phyloP scores from a whole-genome alignment of 1,140 invertebrate genomes.

The Oreohelix idahoensis region DNA sequence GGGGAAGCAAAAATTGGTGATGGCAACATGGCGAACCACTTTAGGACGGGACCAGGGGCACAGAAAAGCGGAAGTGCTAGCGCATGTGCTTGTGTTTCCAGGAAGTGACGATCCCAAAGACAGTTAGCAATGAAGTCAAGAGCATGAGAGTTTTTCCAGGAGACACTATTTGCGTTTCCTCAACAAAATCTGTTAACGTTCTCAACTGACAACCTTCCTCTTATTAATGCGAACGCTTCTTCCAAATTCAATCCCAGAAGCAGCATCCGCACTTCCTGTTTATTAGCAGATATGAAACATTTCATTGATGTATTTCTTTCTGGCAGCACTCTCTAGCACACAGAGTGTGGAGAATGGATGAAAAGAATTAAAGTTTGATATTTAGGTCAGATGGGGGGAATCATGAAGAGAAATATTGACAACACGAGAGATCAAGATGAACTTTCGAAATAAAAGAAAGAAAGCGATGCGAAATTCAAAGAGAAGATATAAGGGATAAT shows the following conservation, averaged over 20 bases:
- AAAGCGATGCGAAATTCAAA: no score
- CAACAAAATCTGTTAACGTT: constrained; percentile 15
- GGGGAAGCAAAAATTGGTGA: constrained; percentile 20
- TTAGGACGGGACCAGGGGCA: constrained; percentile 11
- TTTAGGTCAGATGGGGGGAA: not conserved
- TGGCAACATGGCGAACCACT: constrained; percentile 32
- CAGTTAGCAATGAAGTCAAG: constrained; percentile 29
- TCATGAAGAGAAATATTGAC: not conserved
- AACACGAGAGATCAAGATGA: not conserved
- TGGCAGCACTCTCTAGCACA: not conserved
- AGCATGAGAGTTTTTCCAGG: constrained; percentile 9
- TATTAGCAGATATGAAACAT: constrained; percentile 8
- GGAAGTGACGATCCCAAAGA: constrained; percentile 27
- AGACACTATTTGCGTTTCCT: constrained; percentile 17
- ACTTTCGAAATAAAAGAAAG: not conserved
- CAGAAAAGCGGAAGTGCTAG: constrained; percentile 31
- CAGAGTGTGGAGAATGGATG: not conserved
- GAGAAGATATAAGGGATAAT: no score
- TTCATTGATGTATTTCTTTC: not conserved
- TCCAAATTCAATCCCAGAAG: not conserved
- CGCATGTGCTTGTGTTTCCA: constrained; percentile 41
- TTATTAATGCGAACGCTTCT: not conserved
- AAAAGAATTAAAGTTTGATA: not conserved
- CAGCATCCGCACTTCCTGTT: constrained; percentile 11
- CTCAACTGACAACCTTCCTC: constrained; percentile 11